Evolutionary conservation across 2,113 vertebrate genomes (phyloP).

Genomic region (Passer domesticus): DNA sequence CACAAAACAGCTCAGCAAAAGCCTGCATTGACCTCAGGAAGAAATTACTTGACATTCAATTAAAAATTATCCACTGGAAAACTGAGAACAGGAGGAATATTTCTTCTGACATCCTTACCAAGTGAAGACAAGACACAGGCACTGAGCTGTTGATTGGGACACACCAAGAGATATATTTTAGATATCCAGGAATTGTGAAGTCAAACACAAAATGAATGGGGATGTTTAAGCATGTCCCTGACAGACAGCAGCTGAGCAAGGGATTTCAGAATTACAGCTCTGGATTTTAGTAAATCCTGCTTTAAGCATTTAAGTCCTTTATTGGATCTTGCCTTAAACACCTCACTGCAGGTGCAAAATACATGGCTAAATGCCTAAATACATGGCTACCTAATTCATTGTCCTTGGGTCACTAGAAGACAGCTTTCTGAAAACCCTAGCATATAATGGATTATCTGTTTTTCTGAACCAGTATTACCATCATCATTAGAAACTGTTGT

Average conservation of each 20-base stretch:
- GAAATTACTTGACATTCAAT: neutral
- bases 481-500: neutral
- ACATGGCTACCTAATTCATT: neutral
- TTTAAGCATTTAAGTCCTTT: conserved; percentile 35
- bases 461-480: neutral
- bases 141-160: neutral
- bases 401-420: neutral
- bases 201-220: neutral
- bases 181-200: neutral
- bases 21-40: rapidly evolving
- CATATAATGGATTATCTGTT: neutral
- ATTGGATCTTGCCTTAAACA: conserved; percentile 42
- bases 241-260: conserved; percentile 1
- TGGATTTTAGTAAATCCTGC: conserved; percentile 43
- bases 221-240: neutral
- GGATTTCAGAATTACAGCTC: conserved; percentile 14
- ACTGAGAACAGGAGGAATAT: neutral
- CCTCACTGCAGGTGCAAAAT: neutral
- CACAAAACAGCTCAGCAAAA: neutral
- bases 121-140: neutral
- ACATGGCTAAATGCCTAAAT: neutral
- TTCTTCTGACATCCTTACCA: neutral
- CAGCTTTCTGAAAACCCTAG: neutral
- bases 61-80: neutral
- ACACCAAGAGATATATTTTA: neutral